phyloP scores from a whole-genome alignment of 2,888 invertebrate species.

The Lamellibrachia columna region DNA sequence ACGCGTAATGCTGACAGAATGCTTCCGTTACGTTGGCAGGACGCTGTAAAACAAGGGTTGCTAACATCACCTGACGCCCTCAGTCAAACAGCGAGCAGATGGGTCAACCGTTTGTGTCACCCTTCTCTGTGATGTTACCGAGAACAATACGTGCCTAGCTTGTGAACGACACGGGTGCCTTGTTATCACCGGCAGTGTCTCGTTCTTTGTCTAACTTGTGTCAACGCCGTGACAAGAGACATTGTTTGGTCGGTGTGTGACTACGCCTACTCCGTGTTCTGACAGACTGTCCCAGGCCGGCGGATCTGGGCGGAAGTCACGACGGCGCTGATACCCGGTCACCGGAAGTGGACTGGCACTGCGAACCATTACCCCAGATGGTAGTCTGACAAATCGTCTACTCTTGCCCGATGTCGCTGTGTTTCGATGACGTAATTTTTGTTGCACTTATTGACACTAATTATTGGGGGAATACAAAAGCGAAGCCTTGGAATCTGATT shows the following conservation, averaged over 20 bases:
- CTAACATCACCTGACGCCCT: neutral
- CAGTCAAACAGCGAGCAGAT: neutral
- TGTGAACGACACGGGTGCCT: neutral
- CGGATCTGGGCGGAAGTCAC: neutral
- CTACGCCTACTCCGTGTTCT: neutral
- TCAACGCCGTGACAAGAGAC: conserved; percentile 9
- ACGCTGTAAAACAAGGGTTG: neutral
- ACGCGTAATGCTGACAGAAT: neutral
- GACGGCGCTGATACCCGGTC: neutral
- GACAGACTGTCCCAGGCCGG: neutral
- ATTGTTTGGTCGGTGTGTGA: neutral
- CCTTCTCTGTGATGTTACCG: neutral
- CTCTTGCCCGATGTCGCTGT: neutral
- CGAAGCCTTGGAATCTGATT: neutral
- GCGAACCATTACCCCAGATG: neutral
- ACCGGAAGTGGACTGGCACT: neutral
- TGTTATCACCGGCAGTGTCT: neutral
- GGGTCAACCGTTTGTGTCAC: conserved; percentile 8
- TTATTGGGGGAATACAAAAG: neutral
- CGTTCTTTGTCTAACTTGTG: conserved; percentile 4
- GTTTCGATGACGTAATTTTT: neutral
- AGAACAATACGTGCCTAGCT: neutral
- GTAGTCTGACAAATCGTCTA: neutral
- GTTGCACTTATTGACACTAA: neutral
- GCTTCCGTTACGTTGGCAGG: neutral